A percentile compares a stretch with the other conserved stretches of the same genome.
Evolutionary conservation across 1,140 invertebrate species (phyloP).

Genomic region (Eurosta solidaginis): DNA sequence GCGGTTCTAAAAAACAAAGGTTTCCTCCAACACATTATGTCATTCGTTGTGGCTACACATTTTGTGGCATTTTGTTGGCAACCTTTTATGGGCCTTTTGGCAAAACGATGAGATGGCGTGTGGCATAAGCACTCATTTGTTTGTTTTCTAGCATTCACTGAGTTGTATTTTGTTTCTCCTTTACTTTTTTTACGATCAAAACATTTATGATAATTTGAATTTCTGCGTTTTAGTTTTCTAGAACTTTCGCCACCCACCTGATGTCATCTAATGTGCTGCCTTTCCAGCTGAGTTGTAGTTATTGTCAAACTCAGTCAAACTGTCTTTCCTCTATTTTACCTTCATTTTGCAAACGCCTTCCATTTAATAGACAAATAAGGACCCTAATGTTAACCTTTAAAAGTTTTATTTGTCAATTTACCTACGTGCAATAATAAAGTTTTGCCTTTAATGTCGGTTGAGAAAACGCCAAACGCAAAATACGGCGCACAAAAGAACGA

Average conservation of each 20-base stretch:
- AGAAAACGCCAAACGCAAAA: neutral
- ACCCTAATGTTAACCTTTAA: constrained; percentile 31
- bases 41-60: neutral
- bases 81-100: neutral
- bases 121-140: neutral
- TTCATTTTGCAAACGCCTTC: neutral
- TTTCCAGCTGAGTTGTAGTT: neutral
- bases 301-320: neutral
- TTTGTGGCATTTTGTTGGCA: neutral
- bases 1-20: too few species aligned
- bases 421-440: constrained; percentile 28
- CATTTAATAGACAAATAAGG: constrained; percentile 30
- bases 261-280: neutral
- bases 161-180: neutral
- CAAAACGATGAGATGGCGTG: neutral
- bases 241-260: constrained; percentile 25
- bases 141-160: neutral
- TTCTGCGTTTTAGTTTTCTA: neutral
- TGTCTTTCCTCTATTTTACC: neutral
- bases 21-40: neutral
- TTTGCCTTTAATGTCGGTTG: neutral
- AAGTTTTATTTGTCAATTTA: constrained; percentile 32
- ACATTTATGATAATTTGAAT: constrained; percentile 11
- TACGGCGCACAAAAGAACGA: neutral
- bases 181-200: neutral